Evolutionary conservation across 2,888 invertebrate species (phyloP).

Genomic region (Thymelicus lineola): DNA sequence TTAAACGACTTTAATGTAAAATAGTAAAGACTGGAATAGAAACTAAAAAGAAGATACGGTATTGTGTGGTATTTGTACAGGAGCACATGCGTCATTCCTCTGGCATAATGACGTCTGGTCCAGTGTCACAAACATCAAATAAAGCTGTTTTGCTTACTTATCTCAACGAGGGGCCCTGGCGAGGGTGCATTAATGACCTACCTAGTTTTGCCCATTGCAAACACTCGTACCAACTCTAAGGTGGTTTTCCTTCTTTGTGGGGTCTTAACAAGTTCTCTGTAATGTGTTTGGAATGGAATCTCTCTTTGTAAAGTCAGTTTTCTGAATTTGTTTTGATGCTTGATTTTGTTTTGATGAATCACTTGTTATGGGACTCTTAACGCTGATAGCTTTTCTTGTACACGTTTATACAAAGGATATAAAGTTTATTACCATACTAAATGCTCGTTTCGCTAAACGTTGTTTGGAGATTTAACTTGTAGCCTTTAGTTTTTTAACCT

Average conservation of each 20-base stretch:
- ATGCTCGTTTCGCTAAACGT: too few species aligned
- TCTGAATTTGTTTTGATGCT: constrained; percentile 30
- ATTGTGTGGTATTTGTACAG: background rate
- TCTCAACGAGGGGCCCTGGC: constrained; percentile 65
- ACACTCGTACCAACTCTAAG: constrained; percentile 57
- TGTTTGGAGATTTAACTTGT: too few species aligned
- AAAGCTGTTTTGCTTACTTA: constrained; percentile 83
- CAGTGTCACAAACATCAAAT: constrained; percentile 79
- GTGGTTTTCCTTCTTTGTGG: constrained; percentile 57
- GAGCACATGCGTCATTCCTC: constrained; percentile 47
- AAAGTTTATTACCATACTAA: too few species aligned
- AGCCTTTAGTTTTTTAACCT: too few species aligned
- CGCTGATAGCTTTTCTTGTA: too few species aligned
- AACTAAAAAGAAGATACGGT: too few species aligned
- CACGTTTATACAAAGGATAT: too few species aligned
- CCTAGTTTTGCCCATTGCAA: constrained; percentile 51
- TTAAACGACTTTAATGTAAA: too few species aligned
- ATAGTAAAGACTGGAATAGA: too few species aligned
- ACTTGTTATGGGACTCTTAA: background rate
- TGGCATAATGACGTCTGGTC: constrained; percentile 60
- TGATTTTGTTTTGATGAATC: constrained; percentile 39
- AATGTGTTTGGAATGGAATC: constrained; percentile 67
- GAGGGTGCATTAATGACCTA: constrained; percentile 81
- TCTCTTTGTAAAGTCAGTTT: constrained; percentile 49
- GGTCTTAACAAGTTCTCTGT: constrained; percentile 61